Base-by-base conservation (phyloP, 1,140 invertebrate genomes). In the Oedothorax gibbosus region DNA sequence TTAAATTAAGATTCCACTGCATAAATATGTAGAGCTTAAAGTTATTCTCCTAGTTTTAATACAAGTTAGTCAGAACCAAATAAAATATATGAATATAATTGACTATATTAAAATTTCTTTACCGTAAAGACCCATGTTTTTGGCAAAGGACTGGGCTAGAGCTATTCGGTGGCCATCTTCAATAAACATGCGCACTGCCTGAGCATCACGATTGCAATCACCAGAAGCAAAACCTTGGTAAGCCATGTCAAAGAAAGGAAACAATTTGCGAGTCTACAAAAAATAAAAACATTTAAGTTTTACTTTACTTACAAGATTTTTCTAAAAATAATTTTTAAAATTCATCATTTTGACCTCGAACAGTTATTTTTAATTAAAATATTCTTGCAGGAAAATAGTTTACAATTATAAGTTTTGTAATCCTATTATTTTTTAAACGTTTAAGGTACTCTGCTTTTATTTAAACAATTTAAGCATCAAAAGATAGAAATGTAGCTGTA, bases 161-260 rank as follows among this genome's bases (percentile, higher is more conserved):
- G 93, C 94, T 88, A 99, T 94, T 87, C 95, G 92, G 90, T 99
- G 97, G 4, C 98, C 97, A 86, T 99, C 96, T 86, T 96, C 93
- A n/a, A 98, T 92, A 89, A 99, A 99, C 87, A 94, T 91, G 85
- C 98, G 92, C 0, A 99, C 93, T 51, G 98, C 96, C 90, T 93
- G 93, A 4, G 98, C 96, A 91, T 99, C 98, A 86, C 92, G 94
- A 85, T 94, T 93, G 64, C 96, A 93, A 90, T 97, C 94, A 86
- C 98, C 95, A 91, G 91, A 91, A 87, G 93, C 92, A 92, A 98
- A 99, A 15, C 98, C 98, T 92, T 99, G 99, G 92, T 99, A 99
- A 49, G 99, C 99, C 95, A 99, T 98, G 91, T 99, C 99, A 90
- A 99, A 99, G 92, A 96, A 99, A n/a, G 97, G 96, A 89, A 96